Conservation (phyloP, 2,113 vertebrate species). For the Corythaeola cristata region DNA sequence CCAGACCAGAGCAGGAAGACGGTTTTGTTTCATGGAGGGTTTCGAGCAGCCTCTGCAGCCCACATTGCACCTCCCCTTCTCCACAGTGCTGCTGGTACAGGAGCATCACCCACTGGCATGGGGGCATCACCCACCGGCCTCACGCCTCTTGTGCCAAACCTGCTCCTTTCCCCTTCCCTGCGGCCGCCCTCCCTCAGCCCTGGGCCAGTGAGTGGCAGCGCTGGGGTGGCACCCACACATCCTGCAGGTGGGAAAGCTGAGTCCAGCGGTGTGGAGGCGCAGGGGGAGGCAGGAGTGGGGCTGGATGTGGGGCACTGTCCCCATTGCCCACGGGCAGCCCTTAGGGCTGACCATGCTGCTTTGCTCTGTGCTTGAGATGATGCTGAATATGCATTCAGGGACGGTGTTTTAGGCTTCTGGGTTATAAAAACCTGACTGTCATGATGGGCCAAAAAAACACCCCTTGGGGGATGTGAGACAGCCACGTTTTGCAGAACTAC, state of each 20-base stretch:
- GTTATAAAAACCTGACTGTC: not conserved
- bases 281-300: not conserved
- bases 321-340: fast-evolving
- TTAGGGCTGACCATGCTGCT: not conserved
- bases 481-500: not conserved
- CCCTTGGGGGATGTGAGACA: not conserved
- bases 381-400: not conserved
- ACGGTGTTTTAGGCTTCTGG: not conserved
- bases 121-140: not conserved
- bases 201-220: fast-evolving
- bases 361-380: not conserved
- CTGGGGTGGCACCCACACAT: fast-evolving
- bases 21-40: not conserved
- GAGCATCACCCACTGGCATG: too few relatives aligned
- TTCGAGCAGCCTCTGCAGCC: not conserved
- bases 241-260: not conserved
- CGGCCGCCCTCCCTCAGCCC: not conserved
- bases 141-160: not conserved
- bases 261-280: not conserved
- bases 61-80: not conserved
- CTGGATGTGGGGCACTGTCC: not conserved
- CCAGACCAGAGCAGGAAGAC: not conserved
- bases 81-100: fast-evolving
- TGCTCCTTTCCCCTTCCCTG: not conserved
- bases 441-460: not conserved